Evolutionary conservation across 2,113 vertebrate species (phyloP), one percentile per base, ranked within the genome.

Genomic region (Silurus meridionalis): DNA sequence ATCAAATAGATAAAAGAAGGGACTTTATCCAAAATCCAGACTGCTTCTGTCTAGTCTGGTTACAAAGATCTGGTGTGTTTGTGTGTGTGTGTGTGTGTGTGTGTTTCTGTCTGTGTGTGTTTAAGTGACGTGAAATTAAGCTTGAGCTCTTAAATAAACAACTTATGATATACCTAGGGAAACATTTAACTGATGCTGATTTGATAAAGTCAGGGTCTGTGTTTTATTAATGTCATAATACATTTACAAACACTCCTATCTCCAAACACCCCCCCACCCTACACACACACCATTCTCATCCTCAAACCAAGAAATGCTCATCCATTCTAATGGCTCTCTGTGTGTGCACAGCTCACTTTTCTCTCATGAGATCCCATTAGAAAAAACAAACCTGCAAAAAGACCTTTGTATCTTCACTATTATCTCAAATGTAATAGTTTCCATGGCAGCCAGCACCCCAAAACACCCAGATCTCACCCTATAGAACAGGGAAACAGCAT

Each of bases 371-470:
- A 37, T 72, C 4, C 8, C 50, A 17, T 82, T 69, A 37, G 67
- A 82, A 67, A 82, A 69, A 48, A n/a, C 58, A 4, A 53, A 14
- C 60, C 67, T 87, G 50, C n/a, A 21, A 69, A 37, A 50, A 87
- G 55, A 58, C 80, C 78, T 72, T 88, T 55, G 83, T 74, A 80
- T 57, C 46, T 84, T 80, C 74, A 64, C 82, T 75, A 28, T 84
- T 46, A 77, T 67, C 81, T 48, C 53, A 69, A 87, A 74, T 86
- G 10, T 53, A 64, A 63, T 37, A 63, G 88, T 89, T 89, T 17
- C 88, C 79, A 87, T 87, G 85, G 79, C 71, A 85, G 71, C 85
- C 53, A 67, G 61, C 79, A 80, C 46, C 37, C 37, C 37, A 37
- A 80, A 86, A 86, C 17, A 50, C 75, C 5, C 21, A 10, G 50